Evolutionary conservation across 2,113 vertebrate genomes (phyloP), one percentile per base, ranked within the genome.

Genomic region (Pyxicephalus adspersus): DNA sequence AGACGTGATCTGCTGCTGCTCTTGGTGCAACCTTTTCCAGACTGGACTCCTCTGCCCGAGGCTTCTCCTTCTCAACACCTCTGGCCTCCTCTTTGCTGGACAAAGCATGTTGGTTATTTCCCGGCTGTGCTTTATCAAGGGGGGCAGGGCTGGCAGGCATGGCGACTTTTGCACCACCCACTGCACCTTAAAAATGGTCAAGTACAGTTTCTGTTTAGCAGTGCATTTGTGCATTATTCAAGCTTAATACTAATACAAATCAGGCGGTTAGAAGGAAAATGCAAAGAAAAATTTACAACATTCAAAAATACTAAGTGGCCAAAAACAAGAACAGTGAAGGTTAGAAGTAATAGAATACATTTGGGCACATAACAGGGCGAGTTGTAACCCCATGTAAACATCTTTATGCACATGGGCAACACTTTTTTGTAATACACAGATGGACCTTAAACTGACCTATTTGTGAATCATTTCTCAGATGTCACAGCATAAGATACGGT

Each of bases 161-260:
- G 84, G 97, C 98, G 31, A 99, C 97, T 89, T 99, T 99, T 89
- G 98, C 98, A 86, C 98, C 98, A 93, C 97, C 96, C 97, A 99
- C 98, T 99, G 98, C 98, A 99, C 98, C 98, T 99, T 99, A 94
- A 98, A 98, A 98, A 91, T 93, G 94, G 94, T 95, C 91, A 91
- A 74, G 86, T 83, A 79, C 86, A 90, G 94, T 93, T 94, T 96
- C 94, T 94, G 96, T 94, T 98, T 94, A 98, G 95, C 94, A 95
- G 89, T 90, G 88, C 71, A 25, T 76, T 28, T 23, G 18, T 17
- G 34, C 34, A 9, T 20, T 6, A 55, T 11, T 6, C 0, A 73
- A 17, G n/a, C n/a, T n/a, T n/a, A n/a, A n/a, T n/a, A n/a, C n/a
- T n/a, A 26, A 4, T 0, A 26, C 15, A 28, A 20, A 29, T 28